A percentile compares a stretch with the other conserved stretches of the same genome.
These are phyloP conservation scores for Sphecodes monilicornis DNA, from an alignment of 2,888 invertebrate species.

Conservation along the genomic window DNA sequence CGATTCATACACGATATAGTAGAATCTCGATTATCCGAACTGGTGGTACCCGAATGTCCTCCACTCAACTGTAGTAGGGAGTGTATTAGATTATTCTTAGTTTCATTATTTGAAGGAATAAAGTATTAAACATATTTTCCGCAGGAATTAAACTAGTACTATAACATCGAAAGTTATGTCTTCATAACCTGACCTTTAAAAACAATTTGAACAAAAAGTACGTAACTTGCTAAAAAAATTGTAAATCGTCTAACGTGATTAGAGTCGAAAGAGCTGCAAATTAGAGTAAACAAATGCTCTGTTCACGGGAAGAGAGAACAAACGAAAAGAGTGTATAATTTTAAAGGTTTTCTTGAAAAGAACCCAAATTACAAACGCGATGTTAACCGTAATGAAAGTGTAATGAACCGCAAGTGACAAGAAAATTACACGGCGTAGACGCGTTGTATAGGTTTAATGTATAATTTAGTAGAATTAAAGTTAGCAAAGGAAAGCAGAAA, in stretches of 20 bases:
- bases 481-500: background rate
- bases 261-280: background rate
- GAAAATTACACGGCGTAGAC: background rate
- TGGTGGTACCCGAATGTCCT: too few relatives aligned
- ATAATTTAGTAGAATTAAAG: background rate
- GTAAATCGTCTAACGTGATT: too few relatives aligned
- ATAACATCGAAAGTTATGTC: too few relatives aligned
- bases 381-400: background rate
- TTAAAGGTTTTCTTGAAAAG: background rate
- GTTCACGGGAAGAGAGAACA: background rate
- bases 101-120: too few relatives aligned
- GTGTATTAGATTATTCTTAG: too few relatives aligned
- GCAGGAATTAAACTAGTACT: too few relatives aligned
- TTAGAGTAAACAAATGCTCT: background rate
- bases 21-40: too few relatives aligned
- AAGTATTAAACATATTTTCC: too few relatives aligned
- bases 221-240: background rate
- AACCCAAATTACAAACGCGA: background rate
- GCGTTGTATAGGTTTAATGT: background rate
- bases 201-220: background rate
- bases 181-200: too few relatives aligned
- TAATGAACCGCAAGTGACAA: background rate
- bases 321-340: background rate
- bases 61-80: too few relatives aligned
- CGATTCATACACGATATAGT: too few relatives aligned